Percentiles rank a stretch among this genome's conserved stretches.
Conservation (phyloP, 2,113 vertebrate species). For the Forbesichthys papilliferus region DNA sequence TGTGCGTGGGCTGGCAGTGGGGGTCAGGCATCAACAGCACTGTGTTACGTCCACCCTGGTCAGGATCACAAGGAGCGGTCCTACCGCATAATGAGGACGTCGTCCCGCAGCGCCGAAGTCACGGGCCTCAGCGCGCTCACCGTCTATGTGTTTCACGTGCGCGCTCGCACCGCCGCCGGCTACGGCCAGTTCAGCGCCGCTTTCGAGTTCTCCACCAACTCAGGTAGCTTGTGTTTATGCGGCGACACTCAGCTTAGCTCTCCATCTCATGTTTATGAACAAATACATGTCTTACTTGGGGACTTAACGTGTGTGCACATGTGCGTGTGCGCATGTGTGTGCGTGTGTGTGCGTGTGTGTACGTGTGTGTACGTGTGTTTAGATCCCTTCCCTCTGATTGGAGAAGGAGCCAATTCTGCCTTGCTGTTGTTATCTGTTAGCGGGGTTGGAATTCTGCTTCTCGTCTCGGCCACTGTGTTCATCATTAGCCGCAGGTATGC, state of each 20-base stretch:
- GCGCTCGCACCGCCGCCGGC: conserved; percentile 93
- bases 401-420: conserved; percentile 92
- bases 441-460: conserved; percentile 90
- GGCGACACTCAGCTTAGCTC: too few species aligned
- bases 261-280: too few species aligned
- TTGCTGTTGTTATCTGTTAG: conserved; percentile 93
- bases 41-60: conserved; percentile 40
- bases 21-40: conserved; percentile 39
- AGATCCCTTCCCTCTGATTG: conserved; percentile 96
- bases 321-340: not conserved
- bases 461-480: conserved; percentile 93
- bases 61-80: conserved; percentile 97
- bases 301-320: not conserved
- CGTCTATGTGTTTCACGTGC: conserved; percentile 94
- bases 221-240: conserved; percentile 75
- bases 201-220: conserved; percentile 94
- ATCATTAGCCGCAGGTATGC: conserved; percentile 95
- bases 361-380: conserved; percentile 3
- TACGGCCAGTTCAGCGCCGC: conserved; percentile 94
- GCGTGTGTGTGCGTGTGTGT: conserved; percentile 12
- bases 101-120: conserved; percentile 86
- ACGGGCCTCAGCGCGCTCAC: conserved; percentile 92
- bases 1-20: conserved; percentile 3
- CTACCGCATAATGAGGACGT: conserved; percentile 94
- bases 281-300: too few species aligned